Conservation (phyloP, 2,113 vertebrate genomes). For the Antennarius striatus region DNA sequence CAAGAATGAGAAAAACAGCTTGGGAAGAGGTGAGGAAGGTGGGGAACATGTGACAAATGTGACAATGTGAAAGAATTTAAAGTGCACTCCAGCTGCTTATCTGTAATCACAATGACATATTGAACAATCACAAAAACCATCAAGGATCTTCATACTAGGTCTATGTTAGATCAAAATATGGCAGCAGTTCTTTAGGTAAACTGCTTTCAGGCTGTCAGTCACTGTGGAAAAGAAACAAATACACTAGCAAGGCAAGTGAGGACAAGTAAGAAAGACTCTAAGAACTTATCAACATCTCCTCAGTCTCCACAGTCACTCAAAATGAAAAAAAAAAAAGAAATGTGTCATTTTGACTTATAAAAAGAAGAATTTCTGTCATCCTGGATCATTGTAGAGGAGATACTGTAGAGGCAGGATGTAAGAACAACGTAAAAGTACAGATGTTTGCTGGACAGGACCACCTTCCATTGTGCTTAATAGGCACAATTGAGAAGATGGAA, state of each 20-base stretch:
- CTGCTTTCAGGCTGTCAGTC: slow-evolving; percentile 3
- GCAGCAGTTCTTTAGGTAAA: slow-evolving; percentile 18
- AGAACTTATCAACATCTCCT: background rate
- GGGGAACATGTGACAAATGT: slow-evolving; percentile 27
- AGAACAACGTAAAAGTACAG: no score
- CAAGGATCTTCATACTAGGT: background rate
- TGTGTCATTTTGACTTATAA: no score
- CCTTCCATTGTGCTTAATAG: no score
- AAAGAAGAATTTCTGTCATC: no score
- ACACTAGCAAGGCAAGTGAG: background rate
- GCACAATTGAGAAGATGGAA: no score
- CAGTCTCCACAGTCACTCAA: no score
- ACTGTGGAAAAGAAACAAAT: no score
- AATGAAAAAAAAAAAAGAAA: no score
- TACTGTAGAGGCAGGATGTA: no score
- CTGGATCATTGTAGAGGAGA: no score
- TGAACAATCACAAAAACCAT: slow-evolving; percentile 15
- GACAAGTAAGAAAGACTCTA: background rate
- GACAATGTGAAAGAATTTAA: slow-evolving; percentile 19
- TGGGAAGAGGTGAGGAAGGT: slow-evolving; percentile 33
- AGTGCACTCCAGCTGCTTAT: slow-evolving; percentile 8
- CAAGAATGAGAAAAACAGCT: slow-evolving; percentile 16
- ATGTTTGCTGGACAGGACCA: no score
- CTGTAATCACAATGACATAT: slow-evolving; percentile 2
- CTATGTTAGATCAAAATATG: background rate